These are phyloP conservation scores for Ochropleura plecta DNA, from an alignment of 2,888 invertebrate genomes.

Conservation along the genomic window DNA sequence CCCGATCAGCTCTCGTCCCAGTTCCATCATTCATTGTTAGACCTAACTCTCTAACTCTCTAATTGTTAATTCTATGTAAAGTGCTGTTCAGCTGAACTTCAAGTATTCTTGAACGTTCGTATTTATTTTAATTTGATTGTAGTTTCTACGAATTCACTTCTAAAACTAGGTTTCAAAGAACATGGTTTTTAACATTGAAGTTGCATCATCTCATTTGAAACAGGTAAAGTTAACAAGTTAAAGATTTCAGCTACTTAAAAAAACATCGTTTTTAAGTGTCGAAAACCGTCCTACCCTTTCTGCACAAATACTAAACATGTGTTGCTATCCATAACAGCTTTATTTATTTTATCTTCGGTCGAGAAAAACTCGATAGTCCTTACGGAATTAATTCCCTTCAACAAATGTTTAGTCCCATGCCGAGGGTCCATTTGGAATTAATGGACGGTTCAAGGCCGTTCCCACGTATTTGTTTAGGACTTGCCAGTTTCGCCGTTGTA, in stretches of 20 bases:
- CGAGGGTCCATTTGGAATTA: conserved; percentile 65
- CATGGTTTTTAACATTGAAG: neutral
- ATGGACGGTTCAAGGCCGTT: conserved; percentile 63
- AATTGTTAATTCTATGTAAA: conserved; percentile 57
- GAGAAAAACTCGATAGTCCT: conserved; percentile 55
- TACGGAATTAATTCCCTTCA: conserved; percentile 64
- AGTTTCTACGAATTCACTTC: neutral
- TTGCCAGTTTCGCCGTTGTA: conserved; percentile 55
- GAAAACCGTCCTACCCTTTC: neutral
- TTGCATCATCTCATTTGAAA: neutral
- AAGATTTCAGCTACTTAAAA: neutral
- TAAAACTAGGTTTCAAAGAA: neutral
- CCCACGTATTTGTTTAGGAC: conserved; percentile 66
- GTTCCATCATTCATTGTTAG: conserved; percentile 55
- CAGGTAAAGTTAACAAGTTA: neutral
- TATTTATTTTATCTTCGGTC: conserved; percentile 48
- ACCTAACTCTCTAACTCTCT: conserved; percentile 11
- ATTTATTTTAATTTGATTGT: conserved; percentile 26
- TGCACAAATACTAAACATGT: conserved; percentile 2
- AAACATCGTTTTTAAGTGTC: neutral
- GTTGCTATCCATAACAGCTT: conserved; percentile 25
- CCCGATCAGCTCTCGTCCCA: conserved; percentile 35
- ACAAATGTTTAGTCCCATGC: conserved; percentile 63
- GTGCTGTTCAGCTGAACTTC: conserved; percentile 32
- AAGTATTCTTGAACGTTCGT: conserved; percentile 25